Evolutionary conservation across 2,113 vertebrate species (phyloP).

Genomic region (Chloebia gouldiae): DNA sequence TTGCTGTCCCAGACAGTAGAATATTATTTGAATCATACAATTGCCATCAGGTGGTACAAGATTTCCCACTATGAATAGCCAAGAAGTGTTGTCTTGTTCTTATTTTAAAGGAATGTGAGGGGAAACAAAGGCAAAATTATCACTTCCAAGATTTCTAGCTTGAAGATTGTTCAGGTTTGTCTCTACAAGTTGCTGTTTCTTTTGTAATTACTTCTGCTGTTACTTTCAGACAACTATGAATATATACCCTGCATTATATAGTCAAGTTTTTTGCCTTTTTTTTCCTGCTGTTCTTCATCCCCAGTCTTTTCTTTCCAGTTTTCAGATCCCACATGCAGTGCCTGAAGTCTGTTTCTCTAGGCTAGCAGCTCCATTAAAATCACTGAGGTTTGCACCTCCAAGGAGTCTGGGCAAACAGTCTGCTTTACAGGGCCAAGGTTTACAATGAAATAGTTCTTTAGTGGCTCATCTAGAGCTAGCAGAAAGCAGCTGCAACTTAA

Average conservation of each 20-base stretch:
- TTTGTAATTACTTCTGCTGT: background rate
- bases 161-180: background rate
- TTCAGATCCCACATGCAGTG: fast-evolving
- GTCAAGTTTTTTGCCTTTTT: background rate
- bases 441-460: background rate
- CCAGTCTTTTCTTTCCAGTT: background rate
- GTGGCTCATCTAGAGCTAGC: background rate
- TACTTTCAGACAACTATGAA: background rate
- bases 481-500: background rate
- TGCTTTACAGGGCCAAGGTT: background rate
- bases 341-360: background rate
- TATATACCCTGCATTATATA: background rate
- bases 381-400: background rate
- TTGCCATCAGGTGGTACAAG: background rate
- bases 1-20: background rate
- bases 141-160: background rate
- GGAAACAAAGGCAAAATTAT: background rate
- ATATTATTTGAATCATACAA: background rate
- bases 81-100: background rate
- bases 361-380: background rate
- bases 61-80: background rate
- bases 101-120: background rate
- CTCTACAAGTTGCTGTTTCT: background rate
- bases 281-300: background rate
- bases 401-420: background rate